A percentile compares a stretch with the other conserved stretches of the same genome.
Conservation (phyloP, 1,140 invertebrate genomes). For the Cyrtorhinus lividipennis region DNA sequence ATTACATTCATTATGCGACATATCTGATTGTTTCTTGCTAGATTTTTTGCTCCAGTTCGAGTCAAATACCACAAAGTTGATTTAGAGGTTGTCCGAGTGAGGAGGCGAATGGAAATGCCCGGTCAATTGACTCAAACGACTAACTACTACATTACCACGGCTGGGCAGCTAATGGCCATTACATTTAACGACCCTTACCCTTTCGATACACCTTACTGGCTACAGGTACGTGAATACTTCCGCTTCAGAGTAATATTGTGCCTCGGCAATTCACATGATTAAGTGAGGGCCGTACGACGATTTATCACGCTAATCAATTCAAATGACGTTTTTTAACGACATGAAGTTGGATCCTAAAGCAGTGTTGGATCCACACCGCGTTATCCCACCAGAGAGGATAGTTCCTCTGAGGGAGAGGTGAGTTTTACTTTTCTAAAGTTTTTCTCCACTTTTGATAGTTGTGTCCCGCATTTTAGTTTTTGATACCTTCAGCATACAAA, state of each 20-base stretch:
- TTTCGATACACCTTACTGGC: background rate
- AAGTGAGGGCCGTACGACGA: no score
- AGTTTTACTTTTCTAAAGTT: no score
- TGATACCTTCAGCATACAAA: no score
- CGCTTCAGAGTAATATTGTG: no score
- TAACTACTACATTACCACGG: background rate
- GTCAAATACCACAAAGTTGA: background rate
- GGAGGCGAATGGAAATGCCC: slow-evolving; percentile 1
- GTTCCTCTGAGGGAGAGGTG: background rate
- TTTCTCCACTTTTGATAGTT: no score
- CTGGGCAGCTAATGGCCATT: slow-evolving; percentile 2
- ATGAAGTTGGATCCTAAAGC: slow-evolving; percentile 1
- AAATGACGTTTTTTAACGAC: no score
- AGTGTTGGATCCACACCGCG: background rate
- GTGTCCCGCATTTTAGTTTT: no score
- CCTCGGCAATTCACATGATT: no score
- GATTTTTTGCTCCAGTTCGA: background rate
- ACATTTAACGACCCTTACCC: slow-evolving; percentile 5
- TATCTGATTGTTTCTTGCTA: no score
- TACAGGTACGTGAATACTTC: background rate
- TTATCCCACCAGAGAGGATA: background rate
- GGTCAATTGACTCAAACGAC: background rate
- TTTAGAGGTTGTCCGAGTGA: background rate
- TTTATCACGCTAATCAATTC: no score
- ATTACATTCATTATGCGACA: no score